phyloP scores from a whole-genome alignment of 2,113 vertebrate species.

The Circaetus gallicus region DNA sequence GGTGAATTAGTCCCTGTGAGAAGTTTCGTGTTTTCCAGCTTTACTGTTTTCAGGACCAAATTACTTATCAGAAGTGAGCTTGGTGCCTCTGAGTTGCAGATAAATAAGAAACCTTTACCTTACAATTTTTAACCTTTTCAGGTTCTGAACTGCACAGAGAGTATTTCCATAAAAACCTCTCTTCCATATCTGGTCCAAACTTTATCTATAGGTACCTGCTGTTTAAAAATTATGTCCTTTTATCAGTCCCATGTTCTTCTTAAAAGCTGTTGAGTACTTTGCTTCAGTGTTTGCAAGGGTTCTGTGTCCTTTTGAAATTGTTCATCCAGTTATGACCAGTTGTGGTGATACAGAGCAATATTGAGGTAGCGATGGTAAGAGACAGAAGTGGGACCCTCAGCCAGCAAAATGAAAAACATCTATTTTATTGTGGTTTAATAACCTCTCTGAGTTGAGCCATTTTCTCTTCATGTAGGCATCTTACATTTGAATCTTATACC shows the following conservation, averaged over 20 bases:
- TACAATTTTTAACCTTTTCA: neutral
- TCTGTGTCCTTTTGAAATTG: neutral
- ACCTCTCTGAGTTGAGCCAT: neutral
- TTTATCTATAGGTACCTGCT: neutral
- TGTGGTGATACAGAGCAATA: neutral
- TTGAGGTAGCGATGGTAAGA: neutral
- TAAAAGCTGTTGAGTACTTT: neutral
- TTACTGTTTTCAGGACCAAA: neutral
- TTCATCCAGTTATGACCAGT: neutral
- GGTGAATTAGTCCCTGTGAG: neutral
- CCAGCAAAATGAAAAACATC: neutral
- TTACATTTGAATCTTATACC: neutral
- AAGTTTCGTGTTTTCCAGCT: neutral
- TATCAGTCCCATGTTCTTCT: neutral
- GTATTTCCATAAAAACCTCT: neutral
- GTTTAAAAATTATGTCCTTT: neutral
- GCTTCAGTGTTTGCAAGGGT: neutral
- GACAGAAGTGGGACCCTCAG: neutral
- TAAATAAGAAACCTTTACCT: neutral
- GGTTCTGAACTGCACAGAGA: neutral
- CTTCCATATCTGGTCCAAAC: neutral
- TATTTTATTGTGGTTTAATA: neutral
- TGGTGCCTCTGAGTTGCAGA: neutral
- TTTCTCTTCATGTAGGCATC: neutral
- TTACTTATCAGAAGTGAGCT: neutral